Percentiles rank a stretch among this genome's conserved stretches.
Evolutionary conservation across 2,888 invertebrate genomes (phyloP).

Genomic region (Parnassius smintheus): DNA sequence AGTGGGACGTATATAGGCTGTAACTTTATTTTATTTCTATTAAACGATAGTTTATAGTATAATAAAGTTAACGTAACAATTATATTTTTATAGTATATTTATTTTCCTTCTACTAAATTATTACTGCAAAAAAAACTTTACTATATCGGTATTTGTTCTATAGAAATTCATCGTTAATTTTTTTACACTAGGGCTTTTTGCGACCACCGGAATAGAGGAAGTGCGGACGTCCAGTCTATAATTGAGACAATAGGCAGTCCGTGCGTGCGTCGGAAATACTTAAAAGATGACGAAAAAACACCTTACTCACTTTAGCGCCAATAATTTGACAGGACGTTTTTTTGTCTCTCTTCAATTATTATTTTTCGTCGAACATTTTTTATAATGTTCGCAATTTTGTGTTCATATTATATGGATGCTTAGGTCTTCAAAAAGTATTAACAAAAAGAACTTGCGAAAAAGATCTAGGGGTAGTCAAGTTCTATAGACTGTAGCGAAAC

Average conservation of each 20-base stretch:
- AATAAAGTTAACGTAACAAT: too few species aligned
- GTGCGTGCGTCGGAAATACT: slow-evolving; percentile 54
- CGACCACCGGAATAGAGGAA: slow-evolving; percentile 65
- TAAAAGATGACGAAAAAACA: slow-evolving; percentile 42
- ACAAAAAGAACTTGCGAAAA: too few species aligned
- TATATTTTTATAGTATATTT: too few species aligned
- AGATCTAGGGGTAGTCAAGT: too few species aligned
- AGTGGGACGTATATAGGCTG: too few species aligned
- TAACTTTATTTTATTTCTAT: too few species aligned
- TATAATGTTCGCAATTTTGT: slow-evolving; percentile 3
- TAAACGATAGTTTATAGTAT: too few species aligned
- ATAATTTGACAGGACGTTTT: slow-evolving; percentile 40
- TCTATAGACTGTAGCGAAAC: too few species aligned
- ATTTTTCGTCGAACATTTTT: slow-evolving; percentile 18
- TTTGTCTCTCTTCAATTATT: slow-evolving; percentile 25
- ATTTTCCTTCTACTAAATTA: too few species aligned
- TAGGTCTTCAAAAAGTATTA: neutral
- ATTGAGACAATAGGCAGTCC: slow-evolving; percentile 59
- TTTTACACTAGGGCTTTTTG: slow-evolving; percentile 41
- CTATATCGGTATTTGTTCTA: neutral
- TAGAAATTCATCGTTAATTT: slow-evolving; percentile 3
- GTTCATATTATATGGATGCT: neutral
- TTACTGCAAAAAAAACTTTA: too few species aligned
- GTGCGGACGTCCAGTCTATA: slow-evolving; percentile 53
- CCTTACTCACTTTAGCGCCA: slow-evolving; percentile 44